These are phyloP conservation scores for Oryzias dopingdopingensis DNA, from an alignment of 2,797 vertebrate species.

Conservation along the genomic window DNA sequence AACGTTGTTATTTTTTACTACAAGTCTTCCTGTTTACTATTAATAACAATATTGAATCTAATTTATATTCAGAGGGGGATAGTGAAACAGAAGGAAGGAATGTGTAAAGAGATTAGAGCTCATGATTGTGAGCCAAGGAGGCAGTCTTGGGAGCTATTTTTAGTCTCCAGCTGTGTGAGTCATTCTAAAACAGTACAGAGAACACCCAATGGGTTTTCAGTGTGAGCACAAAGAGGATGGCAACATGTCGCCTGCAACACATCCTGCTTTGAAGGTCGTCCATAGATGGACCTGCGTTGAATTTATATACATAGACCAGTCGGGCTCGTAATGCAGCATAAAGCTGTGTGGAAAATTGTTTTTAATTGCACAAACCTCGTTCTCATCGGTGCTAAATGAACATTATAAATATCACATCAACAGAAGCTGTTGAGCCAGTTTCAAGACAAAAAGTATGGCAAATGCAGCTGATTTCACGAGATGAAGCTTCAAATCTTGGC, in stretches of 20 bases:
- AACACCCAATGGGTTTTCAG: constrained; percentile 39
- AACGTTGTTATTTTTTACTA: constrained; percentile 21
- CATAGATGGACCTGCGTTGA: constrained; percentile 13
- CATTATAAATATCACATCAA: too few species aligned
- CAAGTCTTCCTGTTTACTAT: neutral
- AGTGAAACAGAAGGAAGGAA: constrained; percentile 21
- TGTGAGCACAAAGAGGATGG: constrained; percentile 11
- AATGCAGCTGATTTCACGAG: too few species aligned
- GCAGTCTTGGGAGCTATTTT: constrained; percentile 66
- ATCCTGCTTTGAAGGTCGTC: constrained; percentile 42
- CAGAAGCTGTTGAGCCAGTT: too few species aligned
- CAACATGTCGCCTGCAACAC: constrained; percentile 30
- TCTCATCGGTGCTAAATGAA: constrained; percentile 32
- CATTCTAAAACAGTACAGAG: constrained; percentile 55
- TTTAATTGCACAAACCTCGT: constrained; percentile 55
- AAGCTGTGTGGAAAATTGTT: constrained; percentile 57
- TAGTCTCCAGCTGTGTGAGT: constrained; percentile 75
- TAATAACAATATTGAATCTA: constrained; percentile 8
- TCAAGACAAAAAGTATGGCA: too few species aligned
- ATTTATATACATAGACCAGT: constrained; percentile 49
- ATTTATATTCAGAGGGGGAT: constrained; percentile 28
- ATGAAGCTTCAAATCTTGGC: too few species aligned
- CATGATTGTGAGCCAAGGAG: constrained; percentile 56
- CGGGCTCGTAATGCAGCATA: constrained; percentile 34
- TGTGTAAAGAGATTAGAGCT: constrained; percentile 47